Evolutionary conservation across 2,113 vertebrate genomes (phyloP), one percentile per base, ranked within the genome.

Genomic region (Leptobrachium ailaonicum): DNA sequence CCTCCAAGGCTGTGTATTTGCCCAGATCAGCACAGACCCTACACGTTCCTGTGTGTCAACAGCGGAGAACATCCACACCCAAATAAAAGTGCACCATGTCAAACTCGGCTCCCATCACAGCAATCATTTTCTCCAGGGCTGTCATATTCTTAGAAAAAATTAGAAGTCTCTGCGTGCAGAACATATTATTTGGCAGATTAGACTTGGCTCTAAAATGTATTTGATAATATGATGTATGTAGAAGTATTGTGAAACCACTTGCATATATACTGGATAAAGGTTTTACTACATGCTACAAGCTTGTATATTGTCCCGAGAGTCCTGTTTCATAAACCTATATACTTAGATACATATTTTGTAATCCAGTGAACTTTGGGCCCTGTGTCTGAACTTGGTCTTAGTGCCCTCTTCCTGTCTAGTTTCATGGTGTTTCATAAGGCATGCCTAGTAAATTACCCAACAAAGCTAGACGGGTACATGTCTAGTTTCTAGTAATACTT

Each of bases 291-390:
- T 32, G 20, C 20, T 64, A 4, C 20, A 64, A 64, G n/a, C 4
- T 20, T 64, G 62, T n/a, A 64, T 4, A 64, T 32, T 6, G n/a
- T 64, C 1, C 20, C 1, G 13, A 64, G 62, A 64, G 3, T 1
- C 62, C 20, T 4, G 32, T 64, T 64, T 32, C 62, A 64, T 64
- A 64, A 64, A 20, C 10, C 6, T 12, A 68, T 70, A 4, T 70
- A 47, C 68, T 20, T 42, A 67, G 41, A 42, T 42, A 67, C 32
- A 43, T 44, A 70, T 50, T 47, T 41, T 70, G 7, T 47, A 70
- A 20, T 70, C 11, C 44, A 8, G 44, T 70, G 45, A 70, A n/a
- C 68, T 70, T 68, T 70, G 44, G 20, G n/a, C 68, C 42, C 7
- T 20, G 14, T 47, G 43, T 70, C 68, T 70, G 2, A 47, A 70